Percentiles rank a stretch among this genome's conserved stretches.
phyloP scores from a whole-genome alignment of 2,113 vertebrate species.

The Tyrannus savana region DNA sequence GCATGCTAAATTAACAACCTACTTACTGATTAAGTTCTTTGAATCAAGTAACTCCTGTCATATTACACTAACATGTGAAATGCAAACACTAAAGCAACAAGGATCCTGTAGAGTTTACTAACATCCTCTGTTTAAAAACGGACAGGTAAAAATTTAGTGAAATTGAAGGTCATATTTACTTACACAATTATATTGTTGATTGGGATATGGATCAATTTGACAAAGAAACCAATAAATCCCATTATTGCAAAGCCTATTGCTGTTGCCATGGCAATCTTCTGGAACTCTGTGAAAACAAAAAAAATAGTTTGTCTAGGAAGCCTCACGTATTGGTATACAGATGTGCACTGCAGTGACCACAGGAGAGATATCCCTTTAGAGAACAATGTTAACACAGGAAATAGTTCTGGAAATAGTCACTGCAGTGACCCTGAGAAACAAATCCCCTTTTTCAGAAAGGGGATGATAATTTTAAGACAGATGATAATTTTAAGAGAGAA shows the following conservation, averaged over 20 bases:
- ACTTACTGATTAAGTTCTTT: background rate
- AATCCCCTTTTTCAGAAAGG: background rate
- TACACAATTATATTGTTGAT: slow-evolving; percentile 99
- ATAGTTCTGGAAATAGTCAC: background rate
- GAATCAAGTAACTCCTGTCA: background rate
- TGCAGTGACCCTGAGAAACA: background rate
- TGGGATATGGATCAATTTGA: slow-evolving; percentile 97
- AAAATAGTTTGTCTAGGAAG: background rate
- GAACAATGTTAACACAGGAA: background rate
- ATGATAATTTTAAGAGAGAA: background rate
- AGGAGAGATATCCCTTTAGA: background rate
- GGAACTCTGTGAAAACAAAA: slow-evolving; percentile 85
- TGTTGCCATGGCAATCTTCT: slow-evolving; percentile 99
- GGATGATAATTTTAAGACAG: background rate
- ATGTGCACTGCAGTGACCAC: background rate
- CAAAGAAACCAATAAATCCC: slow-evolving; percentile 99
- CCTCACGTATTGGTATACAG: accelerated
- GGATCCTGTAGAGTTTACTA: background rate
- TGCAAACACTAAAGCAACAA: background rate
- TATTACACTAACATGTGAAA: background rate
- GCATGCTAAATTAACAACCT: background rate
- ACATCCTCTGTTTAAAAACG: background rate
- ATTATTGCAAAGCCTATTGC: slow-evolving; percentile 98
- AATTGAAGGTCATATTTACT: slow-evolving; percentile 70
- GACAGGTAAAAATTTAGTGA: background rate